These are phyloP conservation scores for Kuschelorhynchus macadamiae DNA, from an alignment of 2,888 invertebrate species.

Conservation along the genomic window DNA sequence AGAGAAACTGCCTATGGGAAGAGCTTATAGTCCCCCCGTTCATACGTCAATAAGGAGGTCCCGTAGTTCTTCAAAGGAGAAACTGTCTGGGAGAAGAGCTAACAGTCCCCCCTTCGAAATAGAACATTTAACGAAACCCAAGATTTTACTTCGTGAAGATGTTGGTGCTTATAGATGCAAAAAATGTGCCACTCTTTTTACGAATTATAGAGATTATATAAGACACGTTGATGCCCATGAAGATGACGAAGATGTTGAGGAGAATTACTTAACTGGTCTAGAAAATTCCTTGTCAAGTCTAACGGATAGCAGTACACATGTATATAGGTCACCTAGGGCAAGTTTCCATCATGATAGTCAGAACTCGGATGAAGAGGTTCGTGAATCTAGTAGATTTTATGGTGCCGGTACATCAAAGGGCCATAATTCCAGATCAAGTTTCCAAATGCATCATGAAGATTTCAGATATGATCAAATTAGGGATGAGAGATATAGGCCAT, in stretches of 20 bases:
- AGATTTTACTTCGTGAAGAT: neutral
- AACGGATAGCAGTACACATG: neutral
- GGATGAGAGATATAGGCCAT: too few species aligned
- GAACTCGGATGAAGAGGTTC: too few species aligned
- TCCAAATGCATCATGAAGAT: too few species aligned
- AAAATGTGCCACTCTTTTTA: conserved; percentile 36
- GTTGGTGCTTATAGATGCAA: conserved; percentile 30
- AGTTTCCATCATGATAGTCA: too few species aligned
- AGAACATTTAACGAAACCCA: too few species aligned
- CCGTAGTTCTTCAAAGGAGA: conserved; percentile 4
- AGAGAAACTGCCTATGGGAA: neutral
- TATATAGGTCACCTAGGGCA: too few species aligned
- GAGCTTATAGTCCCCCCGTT: too few species aligned
- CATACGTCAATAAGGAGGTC: neutral
- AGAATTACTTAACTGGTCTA: conserved; percentile 25
- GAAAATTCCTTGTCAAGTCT: conserved; percentile 1
- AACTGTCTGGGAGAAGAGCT: neutral
- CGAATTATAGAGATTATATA: conserved; percentile 30
- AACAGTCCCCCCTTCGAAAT: too few species aligned
- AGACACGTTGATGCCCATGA: conserved; percentile 28
- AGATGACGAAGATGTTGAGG: conserved; percentile 26
- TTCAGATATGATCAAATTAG: too few species aligned
- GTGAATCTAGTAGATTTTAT: too few species aligned
- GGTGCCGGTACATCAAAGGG: too few species aligned
- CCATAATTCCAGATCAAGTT: too few species aligned